phyloP scores from a whole-genome alignment of 2,113 vertebrate species.

The Halichoeres trimaculatus region DNA sequence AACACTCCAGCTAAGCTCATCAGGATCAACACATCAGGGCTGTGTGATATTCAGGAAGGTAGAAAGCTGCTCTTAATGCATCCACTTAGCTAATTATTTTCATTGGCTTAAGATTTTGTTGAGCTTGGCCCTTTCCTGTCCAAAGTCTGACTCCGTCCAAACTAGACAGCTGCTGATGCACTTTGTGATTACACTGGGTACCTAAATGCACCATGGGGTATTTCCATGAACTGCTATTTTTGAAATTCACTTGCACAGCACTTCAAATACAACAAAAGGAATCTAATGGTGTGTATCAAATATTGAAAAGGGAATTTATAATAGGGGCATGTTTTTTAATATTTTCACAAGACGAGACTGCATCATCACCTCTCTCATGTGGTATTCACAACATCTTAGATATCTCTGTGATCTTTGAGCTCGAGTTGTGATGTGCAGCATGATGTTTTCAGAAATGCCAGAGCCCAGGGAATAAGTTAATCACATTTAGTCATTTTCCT shows the following conservation, averaged over 20 bases:
- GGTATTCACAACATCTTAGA: no score
- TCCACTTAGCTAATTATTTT: constrained; percentile 51
- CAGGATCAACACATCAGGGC: constrained; percentile 26
- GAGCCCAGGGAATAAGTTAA: no score
- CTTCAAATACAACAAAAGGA: neutral
- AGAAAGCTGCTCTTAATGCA: constrained; percentile 39
- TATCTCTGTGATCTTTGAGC: no score
- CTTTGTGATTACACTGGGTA: constrained; percentile 40
- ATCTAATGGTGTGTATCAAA: no score
- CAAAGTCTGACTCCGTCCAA: constrained; percentile 50
- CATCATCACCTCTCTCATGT: no score
- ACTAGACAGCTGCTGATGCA: constrained; percentile 34
- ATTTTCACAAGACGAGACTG: no score
- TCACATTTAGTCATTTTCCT: no score
- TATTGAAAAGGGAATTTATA: no score
- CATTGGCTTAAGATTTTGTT: constrained; percentile 43
- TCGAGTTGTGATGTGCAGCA: no score
- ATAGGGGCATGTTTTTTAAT: no score
- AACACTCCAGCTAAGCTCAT: constrained; percentile 4
- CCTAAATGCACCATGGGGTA: neutral
- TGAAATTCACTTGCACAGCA: neutral
- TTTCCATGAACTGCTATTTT: neutral
- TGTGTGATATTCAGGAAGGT: constrained; percentile 10
- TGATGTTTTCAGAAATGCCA: no score
- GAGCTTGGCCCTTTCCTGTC: constrained; percentile 40